Evolutionary conservation across 2,888 invertebrate genomes (phyloP), one percentile per base, ranked within the genome.

Genomic region (Andrena hattorfiana): DNA sequence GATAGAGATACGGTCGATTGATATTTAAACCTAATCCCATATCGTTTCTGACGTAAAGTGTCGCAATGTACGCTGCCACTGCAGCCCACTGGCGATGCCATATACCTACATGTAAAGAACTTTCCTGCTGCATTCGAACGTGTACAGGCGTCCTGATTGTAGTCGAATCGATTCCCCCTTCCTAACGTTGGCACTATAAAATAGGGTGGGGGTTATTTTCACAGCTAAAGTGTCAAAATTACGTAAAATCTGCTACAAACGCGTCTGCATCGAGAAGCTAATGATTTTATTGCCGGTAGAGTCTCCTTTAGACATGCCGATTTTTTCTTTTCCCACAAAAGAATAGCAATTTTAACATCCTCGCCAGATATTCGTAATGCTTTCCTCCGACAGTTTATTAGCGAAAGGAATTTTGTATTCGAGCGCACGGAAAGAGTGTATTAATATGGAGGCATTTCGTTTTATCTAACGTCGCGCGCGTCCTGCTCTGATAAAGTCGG

Each of bases 11-110:
- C 30, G 23, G 13, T n/a, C 35, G 68, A 62, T 82, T 74, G 77
- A 56, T 69, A 71, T 78, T 75, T 66, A 56, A 70, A 56, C 23
- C n/a, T 63, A 67, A 74, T 59, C 71, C 70, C 60, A 13, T 60
- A 23, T 71, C 71, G 67, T 83, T 82, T 23, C 63, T 77, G 83
- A 82, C 78, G 82, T 82, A 74, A 62, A 66, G 67, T 68, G 78
- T 78, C 83, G 83, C 83, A 79, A 83, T 68, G 54, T 84, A 68
- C 62, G 78, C 83, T 83, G 83, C 75, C 75, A 76, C 72, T 83
- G 84, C 84, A 80, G 84, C 20, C 79, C 30, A n/a, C 23, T 30
- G 26, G 23, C 48, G 73, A 13, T 77, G 76, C 42, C 80, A 56
- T 76, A 60, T 72, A 77, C 2, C 26, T 26, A 26, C 64, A 56